phyloP scores from a whole-genome alignment of 2,888 invertebrate genomes.

The Chrysolina oricalcia region DNA sequence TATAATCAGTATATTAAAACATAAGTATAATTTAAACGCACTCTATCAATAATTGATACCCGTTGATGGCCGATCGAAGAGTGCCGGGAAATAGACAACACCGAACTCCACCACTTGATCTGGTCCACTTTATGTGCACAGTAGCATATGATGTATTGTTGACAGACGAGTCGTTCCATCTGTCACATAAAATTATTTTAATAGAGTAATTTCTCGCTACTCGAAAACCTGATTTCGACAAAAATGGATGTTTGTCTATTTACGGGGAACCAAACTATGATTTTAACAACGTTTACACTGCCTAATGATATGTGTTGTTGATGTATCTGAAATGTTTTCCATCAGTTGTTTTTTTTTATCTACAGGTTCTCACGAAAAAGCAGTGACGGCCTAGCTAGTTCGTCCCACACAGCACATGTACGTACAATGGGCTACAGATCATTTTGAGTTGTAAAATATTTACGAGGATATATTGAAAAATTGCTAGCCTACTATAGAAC shows the following conservation, averaged over 20 bases:
- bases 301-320: constrained; percentile 23
- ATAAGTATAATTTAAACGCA: constrained; percentile 69
- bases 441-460: too few relatives aligned
- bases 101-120: constrained; percentile 24
- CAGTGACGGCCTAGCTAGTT: too few relatives aligned
- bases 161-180: constrained; percentile 66
- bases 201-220: constrained; percentile 64
- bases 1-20: constrained; percentile 67
- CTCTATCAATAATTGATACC: constrained; percentile 69
- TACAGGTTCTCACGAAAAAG: too few relatives aligned
- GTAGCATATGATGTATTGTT: constrained; percentile 71
- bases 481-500: too few relatives aligned
- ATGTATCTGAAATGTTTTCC: background rate
- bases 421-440: too few relatives aligned
- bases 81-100: constrained; percentile 29
- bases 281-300: constrained; percentile 41
- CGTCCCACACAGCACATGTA: too few relatives aligned
- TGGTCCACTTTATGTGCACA: constrained; percentile 64
- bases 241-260: constrained; percentile 46
- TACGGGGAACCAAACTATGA: constrained; percentile 34
- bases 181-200: constrained; percentile 71
- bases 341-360: too few relatives aligned
- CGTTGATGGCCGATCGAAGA: constrained; percentile 55
- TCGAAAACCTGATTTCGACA: constrained; percentile 53
- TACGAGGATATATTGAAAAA: too few relatives aligned